phyloP scores from a whole-genome alignment of 2,113 vertebrate genomes.

The Entosphenus tridentatus region DNA sequence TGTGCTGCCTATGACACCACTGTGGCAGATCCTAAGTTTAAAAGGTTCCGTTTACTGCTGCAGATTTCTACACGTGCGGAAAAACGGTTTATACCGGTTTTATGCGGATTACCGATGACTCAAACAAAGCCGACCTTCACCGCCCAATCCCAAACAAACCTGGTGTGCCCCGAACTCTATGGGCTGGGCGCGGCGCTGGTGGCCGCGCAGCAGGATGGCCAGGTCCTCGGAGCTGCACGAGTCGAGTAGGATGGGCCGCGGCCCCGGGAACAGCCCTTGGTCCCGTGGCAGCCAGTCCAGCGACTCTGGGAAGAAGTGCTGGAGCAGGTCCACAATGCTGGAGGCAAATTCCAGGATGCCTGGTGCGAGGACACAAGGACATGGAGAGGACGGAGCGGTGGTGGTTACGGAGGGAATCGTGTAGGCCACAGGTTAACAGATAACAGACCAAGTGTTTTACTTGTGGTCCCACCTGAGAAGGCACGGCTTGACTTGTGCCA shows the following conservation, averaged over 20 bases:
- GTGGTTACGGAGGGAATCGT: neutral
- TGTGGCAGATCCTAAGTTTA: no score
- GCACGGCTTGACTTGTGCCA: no score
- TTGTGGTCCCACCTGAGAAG: no score
- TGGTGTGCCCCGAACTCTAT: constrained; percentile 52
- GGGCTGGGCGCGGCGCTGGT: constrained; percentile 42
- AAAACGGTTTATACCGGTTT: no score
- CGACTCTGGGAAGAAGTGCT: constrained; percentile 40
- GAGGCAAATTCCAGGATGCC: constrained; percentile 37
- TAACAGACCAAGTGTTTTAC: neutral
- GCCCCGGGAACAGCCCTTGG: constrained; percentile 35
- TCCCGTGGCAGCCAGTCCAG: constrained; percentile 42
- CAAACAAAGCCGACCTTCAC: neutral
- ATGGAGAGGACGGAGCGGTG: no score
- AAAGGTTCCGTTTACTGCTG: no score
- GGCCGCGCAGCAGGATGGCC: constrained; percentile 39
- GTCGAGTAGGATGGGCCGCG: constrained; percentile 31
- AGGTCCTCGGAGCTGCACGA: constrained; percentile 40
- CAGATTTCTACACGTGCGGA: no score
- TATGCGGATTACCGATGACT: no score
- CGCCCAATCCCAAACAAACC: constrained; percentile 19
- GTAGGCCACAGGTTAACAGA: neutral
- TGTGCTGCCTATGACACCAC: no score
- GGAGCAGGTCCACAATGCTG: constrained; percentile 39
- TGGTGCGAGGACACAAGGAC: constrained; percentile 9